phyloP scores from a whole-genome alignment of 53 echinoderm and acorn worm species.

The Hippasteria phrygiana region DNA sequence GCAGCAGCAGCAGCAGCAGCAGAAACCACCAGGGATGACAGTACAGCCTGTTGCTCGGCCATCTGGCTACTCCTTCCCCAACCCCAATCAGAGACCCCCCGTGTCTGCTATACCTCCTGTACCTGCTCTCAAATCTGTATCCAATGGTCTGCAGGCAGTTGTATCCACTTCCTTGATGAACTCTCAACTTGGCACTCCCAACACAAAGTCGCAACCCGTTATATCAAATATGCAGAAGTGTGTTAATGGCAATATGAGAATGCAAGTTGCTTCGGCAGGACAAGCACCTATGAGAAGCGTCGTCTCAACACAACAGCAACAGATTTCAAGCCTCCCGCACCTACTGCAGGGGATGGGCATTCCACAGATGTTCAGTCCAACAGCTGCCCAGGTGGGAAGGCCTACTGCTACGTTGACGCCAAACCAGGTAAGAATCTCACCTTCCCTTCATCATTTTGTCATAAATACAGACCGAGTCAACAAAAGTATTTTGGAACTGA shows the following conservation, averaged over 20 bases:
- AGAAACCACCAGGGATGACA: not conserved
- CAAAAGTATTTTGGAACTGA: too few species aligned
- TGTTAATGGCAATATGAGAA: not conserved
- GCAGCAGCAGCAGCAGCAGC: slow-evolving; percentile 30
- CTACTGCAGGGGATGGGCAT: slow-evolving; percentile 37
- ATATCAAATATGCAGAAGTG: not conserved
- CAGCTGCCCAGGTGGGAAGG: slow-evolving; percentile 33
- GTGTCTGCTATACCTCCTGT: not conserved
- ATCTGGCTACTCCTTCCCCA: not conserved
- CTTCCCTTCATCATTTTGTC: not conserved
- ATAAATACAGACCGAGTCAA: too few species aligned
- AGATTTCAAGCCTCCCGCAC: not conserved
- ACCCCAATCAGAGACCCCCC: not conserved
- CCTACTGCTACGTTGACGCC: slow-evolving; percentile 24
- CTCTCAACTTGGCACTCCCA: not conserved
- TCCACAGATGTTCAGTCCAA: slow-evolving; percentile 10
- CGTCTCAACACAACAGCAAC: not conserved
- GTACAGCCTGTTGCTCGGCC: not conserved
- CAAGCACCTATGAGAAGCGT: not conserved
- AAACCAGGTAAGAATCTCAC: slow-evolving; percentile 1
- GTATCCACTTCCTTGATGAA: not conserved
- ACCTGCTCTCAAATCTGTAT: not conserved
- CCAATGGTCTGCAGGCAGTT: not conserved
- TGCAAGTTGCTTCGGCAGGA: not conserved
- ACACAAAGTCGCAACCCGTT: not conserved